Conservation (phyloP, 2,113 vertebrate species). For the Thalassoma bifasciatum region DNA sequence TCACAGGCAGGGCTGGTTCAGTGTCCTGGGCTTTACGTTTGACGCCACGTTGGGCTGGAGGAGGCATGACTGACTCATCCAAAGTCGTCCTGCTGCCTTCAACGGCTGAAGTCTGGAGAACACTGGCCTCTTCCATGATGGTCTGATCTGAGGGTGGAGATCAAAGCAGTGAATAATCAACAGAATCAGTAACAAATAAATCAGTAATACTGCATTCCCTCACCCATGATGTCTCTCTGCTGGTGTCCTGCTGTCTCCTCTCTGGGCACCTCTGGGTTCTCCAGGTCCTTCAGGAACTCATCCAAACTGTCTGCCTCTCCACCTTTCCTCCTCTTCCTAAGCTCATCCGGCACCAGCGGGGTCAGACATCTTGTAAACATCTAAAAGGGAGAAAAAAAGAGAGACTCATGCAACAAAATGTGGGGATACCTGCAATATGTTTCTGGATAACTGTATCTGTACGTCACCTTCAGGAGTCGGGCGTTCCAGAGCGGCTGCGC, state of each 20-base stretch:
- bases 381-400: slow-evolving; percentile 35
- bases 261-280: slow-evolving; percentile 96
- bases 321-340: slow-evolving; percentile 96
- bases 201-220: slow-evolving; percentile 29
- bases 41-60: slow-evolving; percentile 88
- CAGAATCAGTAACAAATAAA: too few species aligned
- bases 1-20: slow-evolving; percentile 91
- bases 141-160: slow-evolving; percentile 87
- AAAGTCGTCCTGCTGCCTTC: slow-evolving; percentile 92
- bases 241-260: slow-evolving; percentile 86
- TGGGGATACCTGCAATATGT: neutral
- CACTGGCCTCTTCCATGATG: slow-evolving; percentile 92
- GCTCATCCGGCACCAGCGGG: slow-evolving; percentile 96
- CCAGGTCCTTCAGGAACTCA: slow-evolving; percentile 98
- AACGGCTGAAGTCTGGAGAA: slow-evolving; percentile 90
- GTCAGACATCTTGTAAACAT: slow-evolving; percentile 99
- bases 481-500: slow-evolving; percentile 97
- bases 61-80: slow-evolving; percentile 93
- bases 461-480: slow-evolving; percentile 92
- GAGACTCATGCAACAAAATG: neutral
- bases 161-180: neutral
- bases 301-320: slow-evolving; percentile 98
- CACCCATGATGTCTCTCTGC: slow-evolving; percentile 92
- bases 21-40: slow-evolving; percentile 93
- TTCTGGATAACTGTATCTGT: neutral